Percentiles rank a stretch among this genome's conserved stretches.
Conservation (phyloP, 2,797 vertebrate genomes). For the Acrossocheilus wenchowensis region DNA sequence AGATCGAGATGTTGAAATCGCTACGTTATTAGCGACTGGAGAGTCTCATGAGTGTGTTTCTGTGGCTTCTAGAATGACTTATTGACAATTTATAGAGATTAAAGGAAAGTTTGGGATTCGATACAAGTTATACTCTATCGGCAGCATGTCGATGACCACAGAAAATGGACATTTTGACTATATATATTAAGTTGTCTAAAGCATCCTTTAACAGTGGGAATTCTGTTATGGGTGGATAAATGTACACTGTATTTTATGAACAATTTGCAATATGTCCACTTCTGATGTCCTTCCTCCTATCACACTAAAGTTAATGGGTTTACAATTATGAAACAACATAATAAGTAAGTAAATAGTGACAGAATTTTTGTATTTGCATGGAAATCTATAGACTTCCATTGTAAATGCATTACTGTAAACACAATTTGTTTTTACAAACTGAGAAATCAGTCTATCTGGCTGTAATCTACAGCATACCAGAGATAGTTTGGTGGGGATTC, state of each 20-base stretch:
- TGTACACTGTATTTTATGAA: neutral
- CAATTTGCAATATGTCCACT: neutral
- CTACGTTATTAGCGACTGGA: neutral
- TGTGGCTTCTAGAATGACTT: neutral
- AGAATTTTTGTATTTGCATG: neutral
- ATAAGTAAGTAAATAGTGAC: neutral
- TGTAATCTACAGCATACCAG: neutral
- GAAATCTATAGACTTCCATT: neutral
- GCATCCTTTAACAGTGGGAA: neutral
- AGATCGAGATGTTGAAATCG: conserved; percentile 26
- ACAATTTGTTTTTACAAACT: neutral
- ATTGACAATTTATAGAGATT: neutral
- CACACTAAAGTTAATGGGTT: neutral
- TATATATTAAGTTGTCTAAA: neutral
- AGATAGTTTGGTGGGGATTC: neutral
- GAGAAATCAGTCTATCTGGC: neutral
- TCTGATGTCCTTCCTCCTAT: neutral
- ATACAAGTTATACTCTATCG: neutral
- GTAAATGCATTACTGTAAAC: neutral
- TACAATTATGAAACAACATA: neutral
- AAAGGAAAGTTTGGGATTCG: neutral
- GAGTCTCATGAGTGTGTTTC: neutral
- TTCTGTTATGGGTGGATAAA: neutral
- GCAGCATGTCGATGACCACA: neutral
- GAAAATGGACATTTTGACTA: neutral